Percentiles rank a stretch among this genome's conserved stretches.
These are phyloP conservation scores for Boloria euphrosyne DNA, from an alignment of 2,888 invertebrate species.

Conservation along the genomic window DNA sequence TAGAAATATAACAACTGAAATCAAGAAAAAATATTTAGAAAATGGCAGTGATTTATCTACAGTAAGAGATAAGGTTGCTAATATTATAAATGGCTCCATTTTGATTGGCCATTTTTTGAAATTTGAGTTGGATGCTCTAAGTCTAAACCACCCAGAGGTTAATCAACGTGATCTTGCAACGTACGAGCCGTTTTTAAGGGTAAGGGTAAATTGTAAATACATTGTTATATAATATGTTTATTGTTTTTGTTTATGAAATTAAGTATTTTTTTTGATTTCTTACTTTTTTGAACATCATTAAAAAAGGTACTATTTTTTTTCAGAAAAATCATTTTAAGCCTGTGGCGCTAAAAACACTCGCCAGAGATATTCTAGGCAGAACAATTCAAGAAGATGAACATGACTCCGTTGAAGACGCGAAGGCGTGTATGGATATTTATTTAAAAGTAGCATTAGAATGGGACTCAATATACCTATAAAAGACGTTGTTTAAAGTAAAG, in stretches of 20 bases:
- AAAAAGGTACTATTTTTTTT: not conserved
- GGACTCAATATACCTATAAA: constrained; percentile 9
- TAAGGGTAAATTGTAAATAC: constrained; percentile 23
- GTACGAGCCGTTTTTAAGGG: constrained; percentile 28
- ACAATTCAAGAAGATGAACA: constrained; percentile 28
- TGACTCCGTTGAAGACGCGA: constrained; percentile 33
- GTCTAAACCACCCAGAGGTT: constrained; percentile 29
- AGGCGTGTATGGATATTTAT: constrained; percentile 28
- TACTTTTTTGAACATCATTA: too few species aligned
- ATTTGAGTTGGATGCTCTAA: constrained; percentile 31
- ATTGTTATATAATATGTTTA: too few species aligned
- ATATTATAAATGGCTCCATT: constrained; percentile 24
- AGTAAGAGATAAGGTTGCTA: constrained; percentile 20
- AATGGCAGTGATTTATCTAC: constrained; percentile 21
- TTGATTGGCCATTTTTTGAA: constrained; percentile 35
- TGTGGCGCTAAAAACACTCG: constrained; percentile 16
- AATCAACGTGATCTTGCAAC: constrained; percentile 30
- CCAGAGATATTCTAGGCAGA: constrained; percentile 11
- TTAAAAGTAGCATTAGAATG: constrained; percentile 21
- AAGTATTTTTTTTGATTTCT: too few species aligned
- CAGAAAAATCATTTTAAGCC: constrained; percentile 18
- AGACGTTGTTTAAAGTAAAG: not conserved
- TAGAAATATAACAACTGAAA: constrained; percentile 27
- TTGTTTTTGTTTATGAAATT: too few species aligned
- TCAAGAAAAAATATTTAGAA: constrained; percentile 18